These are phyloP conservation scores for Pseudorhombus dupliciocellatus DNA, from an alignment of 2,113 vertebrate genomes.

Conservation along the genomic window DNA sequence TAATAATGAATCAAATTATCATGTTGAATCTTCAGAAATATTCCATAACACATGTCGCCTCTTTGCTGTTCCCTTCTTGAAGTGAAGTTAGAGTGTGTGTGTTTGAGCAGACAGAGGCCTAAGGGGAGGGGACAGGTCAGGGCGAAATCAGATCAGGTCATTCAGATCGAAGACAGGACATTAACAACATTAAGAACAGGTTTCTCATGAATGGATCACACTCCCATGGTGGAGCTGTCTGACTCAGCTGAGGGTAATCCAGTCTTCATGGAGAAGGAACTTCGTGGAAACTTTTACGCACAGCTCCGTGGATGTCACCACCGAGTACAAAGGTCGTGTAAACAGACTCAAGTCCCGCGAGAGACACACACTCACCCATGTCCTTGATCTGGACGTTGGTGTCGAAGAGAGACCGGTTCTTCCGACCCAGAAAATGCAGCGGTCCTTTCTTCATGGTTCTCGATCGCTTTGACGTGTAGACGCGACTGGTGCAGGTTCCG, in stretches of 20 bases:
- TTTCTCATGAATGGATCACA: background rate
- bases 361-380: slow-evolving; percentile 73
- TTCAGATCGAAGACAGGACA: background rate
- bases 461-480: background rate
- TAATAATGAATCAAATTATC: no score
- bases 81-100: no score
- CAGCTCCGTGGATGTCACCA: slow-evolving; percentile 19
- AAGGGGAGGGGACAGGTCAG: background rate
- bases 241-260: background rate
- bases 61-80: no score
- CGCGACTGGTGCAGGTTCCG: background rate
- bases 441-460: slow-evolving; percentile 75
- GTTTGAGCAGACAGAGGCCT: background rate
- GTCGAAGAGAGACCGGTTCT: slow-evolving; percentile 77
- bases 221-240: background rate
- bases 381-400: slow-evolving; percentile 73
- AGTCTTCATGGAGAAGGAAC: no score
- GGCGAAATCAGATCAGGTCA: background rate
- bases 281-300: no score
- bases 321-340: slow-evolving; percentile 55
- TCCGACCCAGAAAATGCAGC: slow-evolving; percentile 73
- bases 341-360: background rate
- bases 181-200: background rate
- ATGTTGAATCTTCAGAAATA: no score
- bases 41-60: no score